These are phyloP conservation scores for Halichondria panicea DNA, from an alignment of 37 sponge, comb jelly and placozoan genomes.

Conservation along the genomic window DNA sequence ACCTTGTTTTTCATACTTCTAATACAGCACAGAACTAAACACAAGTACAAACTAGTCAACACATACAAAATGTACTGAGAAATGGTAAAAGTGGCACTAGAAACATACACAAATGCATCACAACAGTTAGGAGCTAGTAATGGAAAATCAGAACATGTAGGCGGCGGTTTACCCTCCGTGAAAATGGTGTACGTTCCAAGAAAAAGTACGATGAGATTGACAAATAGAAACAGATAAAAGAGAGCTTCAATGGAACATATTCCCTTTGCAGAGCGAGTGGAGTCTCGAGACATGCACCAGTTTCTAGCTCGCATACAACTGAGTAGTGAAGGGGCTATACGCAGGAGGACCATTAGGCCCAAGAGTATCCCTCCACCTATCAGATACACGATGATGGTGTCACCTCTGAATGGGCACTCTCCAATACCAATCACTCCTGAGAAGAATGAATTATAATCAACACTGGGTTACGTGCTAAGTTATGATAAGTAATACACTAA, in stretches of 20 bases:
- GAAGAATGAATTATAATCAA: too few relatives aligned
- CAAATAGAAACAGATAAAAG: slow-evolving; percentile 3
- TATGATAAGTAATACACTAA: too few relatives aligned
- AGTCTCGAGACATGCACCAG: neutral
- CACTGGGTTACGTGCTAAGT: too few relatives aligned
- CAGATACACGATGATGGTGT: slow-evolving; percentile 21
- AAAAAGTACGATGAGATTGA: slow-evolving; percentile 7
- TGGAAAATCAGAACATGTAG: neutral
- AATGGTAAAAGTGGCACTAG: neutral
- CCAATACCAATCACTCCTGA: slow-evolving; percentile 7
- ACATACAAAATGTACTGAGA: slow-evolving; percentile 35
- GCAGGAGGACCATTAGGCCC: neutral
- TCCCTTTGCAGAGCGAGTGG: neutral
- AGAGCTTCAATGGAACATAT: slow-evolving; percentile 28
- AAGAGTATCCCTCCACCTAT: slow-evolving; percentile 21
- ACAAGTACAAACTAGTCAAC: slow-evolving; percentile 5
- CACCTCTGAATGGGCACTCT: slow-evolving; percentile 15
- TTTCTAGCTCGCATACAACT: slow-evolving; percentile 34
- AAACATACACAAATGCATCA: slow-evolving; percentile 4
- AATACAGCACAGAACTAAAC: slow-evolving; percentile 6
- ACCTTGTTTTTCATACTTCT: slow-evolving; percentile 16
- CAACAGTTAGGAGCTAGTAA: slow-evolving; percentile 28
- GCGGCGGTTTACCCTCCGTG: neutral
- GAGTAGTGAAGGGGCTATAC: slow-evolving; percentile 23
- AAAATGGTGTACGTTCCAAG: slow-evolving; percentile 25